Conservation (phyloP, 2,113 vertebrate genomes). For the human (Homo sapiens) region DNA sequence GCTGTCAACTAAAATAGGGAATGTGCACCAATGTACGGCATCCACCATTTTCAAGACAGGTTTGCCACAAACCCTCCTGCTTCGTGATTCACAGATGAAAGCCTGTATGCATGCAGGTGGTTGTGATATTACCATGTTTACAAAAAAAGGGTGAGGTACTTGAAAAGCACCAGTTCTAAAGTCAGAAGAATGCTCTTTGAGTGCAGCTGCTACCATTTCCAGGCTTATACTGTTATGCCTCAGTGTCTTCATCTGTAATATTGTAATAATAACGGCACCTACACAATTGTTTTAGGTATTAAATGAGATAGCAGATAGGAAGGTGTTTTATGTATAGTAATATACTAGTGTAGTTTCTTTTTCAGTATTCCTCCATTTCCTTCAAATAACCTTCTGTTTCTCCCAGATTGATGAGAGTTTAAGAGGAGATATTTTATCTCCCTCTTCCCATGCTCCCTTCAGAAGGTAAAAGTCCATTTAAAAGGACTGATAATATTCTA, state of each 20-base stretch:
- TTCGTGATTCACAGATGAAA: background rate
- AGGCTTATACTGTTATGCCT: background rate
- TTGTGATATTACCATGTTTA: background rate
- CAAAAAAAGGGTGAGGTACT: background rate
- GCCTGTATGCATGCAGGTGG: background rate
- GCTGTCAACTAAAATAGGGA: constrained; percentile 73
- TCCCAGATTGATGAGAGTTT: background rate
- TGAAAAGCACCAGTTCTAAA: background rate
- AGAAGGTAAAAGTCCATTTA: constrained; percentile 7
- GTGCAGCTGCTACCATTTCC: background rate
- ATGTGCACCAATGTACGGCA: background rate
- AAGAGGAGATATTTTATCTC: background rate
- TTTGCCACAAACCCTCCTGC: background rate
- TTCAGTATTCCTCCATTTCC: background rate
- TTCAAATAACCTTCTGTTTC: constrained; percentile 1
- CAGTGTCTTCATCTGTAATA: background rate
- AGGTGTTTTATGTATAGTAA: background rate
- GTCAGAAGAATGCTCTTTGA: background rate
- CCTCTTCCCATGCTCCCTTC: background rate
- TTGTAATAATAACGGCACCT: background rate
- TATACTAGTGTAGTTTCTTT: background rate
- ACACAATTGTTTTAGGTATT: background rate
- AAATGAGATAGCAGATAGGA: background rate
- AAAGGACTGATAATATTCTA: background rate
- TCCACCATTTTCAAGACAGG: constrained; percentile 44